phyloP scores from a whole-genome alignment of 2,797 vertebrate genomes.

The Amazona finschi region DNA sequence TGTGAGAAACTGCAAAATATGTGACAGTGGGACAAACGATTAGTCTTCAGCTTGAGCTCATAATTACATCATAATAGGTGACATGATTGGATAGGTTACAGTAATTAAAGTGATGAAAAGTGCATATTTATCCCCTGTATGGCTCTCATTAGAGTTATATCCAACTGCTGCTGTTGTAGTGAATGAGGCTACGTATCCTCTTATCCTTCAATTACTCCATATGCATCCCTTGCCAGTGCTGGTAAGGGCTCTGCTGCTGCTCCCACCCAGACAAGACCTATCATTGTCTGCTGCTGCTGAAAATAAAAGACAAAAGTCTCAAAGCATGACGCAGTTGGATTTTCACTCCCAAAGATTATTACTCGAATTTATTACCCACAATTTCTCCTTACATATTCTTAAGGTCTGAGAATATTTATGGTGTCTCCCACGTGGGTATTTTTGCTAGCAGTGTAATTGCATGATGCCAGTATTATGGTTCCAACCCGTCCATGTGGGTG shows the following conservation, averaged over 20 bases:
- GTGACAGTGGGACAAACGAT: constrained; percentile 41
- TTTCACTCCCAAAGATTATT: not conserved
- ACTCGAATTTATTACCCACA: not conserved
- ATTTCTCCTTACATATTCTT: not conserved
- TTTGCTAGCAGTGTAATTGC: not conserved
- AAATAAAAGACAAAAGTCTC: not conserved
- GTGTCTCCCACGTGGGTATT: not conserved
- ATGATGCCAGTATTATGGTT: not conserved
- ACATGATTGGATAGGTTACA: constrained; percentile 55
- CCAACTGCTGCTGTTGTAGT: not conserved
- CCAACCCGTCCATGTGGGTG: not conserved
- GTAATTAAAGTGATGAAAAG: constrained; percentile 63
- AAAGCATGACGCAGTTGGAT: not conserved
- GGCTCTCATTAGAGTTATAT: constrained; percentile 38
- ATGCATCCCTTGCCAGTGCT: not conserved
- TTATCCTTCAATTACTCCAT: not conserved
- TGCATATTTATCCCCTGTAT: constrained; percentile 25
- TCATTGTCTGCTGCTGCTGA: not conserved
- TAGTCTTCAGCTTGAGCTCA: constrained; percentile 42
- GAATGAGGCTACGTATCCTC: not conserved
- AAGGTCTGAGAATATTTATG: not conserved
- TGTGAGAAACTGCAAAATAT: not conserved
- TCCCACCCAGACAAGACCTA: not conserved
- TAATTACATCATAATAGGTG: constrained; percentile 65
- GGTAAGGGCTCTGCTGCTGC: not conserved